phyloP scores from a whole-genome alignment of 1,140 invertebrate genomes.

The Drosophila pachea region DNA sequence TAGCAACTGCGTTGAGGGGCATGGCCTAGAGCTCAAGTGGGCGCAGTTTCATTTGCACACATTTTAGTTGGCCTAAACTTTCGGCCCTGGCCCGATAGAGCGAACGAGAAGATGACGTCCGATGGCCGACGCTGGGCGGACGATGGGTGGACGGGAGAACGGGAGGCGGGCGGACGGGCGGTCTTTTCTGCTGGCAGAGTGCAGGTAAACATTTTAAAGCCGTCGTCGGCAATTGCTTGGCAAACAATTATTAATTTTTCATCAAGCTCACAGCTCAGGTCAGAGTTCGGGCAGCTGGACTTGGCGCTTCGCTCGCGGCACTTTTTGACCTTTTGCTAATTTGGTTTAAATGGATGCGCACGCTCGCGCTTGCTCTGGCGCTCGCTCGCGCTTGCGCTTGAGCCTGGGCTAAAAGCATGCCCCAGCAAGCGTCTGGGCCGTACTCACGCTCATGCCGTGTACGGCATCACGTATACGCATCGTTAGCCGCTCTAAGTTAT shows the following conservation, averaged over 20 bases:
- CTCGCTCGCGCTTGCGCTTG: slow-evolving; percentile 11
- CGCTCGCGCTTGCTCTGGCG: slow-evolving; percentile 16
- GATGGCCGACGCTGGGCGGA: background rate
- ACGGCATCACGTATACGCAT: slow-evolving; percentile 71
- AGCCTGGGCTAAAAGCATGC: slow-evolving; percentile 24
- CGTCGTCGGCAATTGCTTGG: slow-evolving; percentile 43
- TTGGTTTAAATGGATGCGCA: slow-evolving; percentile 56
- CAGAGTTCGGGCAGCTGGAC: background rate
- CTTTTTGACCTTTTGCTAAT: slow-evolving; percentile 66
- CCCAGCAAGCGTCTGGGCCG: slow-evolving; percentile 13
- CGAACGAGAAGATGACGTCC: background rate
- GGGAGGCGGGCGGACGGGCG: background rate
- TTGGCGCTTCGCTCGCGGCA: slow-evolving; percentile 13
- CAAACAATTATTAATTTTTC: slow-evolving; percentile 69
- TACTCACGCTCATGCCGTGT: background rate
- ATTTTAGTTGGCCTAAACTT: slow-evolving; percentile 19
- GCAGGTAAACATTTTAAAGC: slow-evolving; percentile 47
- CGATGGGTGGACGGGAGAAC: background rate
- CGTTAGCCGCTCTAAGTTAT: slow-evolving; percentile 72
- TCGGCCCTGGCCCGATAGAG: background rate
- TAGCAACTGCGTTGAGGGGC: background rate
- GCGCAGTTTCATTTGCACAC: slow-evolving; percentile 4
- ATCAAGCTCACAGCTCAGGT: slow-evolving; percentile 21
- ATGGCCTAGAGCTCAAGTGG: slow-evolving; percentile 10
- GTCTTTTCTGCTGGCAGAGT: background rate